Evolutionary conservation across 1,140 invertebrate genomes (phyloP), one percentile per base, ranked within the genome.

Genomic region (Drosophila burlai): DNA sequence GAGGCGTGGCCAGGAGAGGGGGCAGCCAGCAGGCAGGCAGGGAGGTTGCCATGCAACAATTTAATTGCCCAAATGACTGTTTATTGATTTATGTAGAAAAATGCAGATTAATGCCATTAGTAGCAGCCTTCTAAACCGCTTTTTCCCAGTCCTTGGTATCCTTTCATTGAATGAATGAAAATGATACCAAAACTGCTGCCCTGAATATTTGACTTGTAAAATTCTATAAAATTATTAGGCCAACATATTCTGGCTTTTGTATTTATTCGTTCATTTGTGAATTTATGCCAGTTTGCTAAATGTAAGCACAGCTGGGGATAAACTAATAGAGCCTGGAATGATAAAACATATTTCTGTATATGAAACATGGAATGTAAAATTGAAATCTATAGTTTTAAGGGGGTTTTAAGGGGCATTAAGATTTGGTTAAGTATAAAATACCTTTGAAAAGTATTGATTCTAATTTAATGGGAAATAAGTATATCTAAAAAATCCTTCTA

Each of bases 41-140:
- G 40, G 47, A 45, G 49, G 62, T 73, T 64, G 74, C 80, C 78
- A 83, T 83, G 81, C 81, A 83, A 83, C 81, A 80, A 83, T 83
- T 83, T 83, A 83, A 83, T 83, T 83, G 81, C 81, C 76, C 49
- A 83, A 76, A 66, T 80, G 81, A 75, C 81, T 83, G 81, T 76
- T 80, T 83, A 83, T 83, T 83, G 81, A 83, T 83, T 83, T 83
- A 83, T 83, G 81, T 57, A 50, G 60, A 83, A 73, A 79, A 77
- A 83, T 83, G 65, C 66, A 80, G 71, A 83, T 83, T 83, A 83
- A 83, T 83, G 81, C 76, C 64, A 73, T 73, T 73, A 61, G 69
- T 73, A 73, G 54, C 54, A 72, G 54, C 54, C 62, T 29, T 71
- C 45, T 21, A 38, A 38, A 2, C 34, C 24, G 26, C 16, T 16